A percentile compares a stretch with the other conserved stretches of the same genome.
Conservation (phyloP, 2,797 vertebrate species). For the Graptemys geographica region DNA sequence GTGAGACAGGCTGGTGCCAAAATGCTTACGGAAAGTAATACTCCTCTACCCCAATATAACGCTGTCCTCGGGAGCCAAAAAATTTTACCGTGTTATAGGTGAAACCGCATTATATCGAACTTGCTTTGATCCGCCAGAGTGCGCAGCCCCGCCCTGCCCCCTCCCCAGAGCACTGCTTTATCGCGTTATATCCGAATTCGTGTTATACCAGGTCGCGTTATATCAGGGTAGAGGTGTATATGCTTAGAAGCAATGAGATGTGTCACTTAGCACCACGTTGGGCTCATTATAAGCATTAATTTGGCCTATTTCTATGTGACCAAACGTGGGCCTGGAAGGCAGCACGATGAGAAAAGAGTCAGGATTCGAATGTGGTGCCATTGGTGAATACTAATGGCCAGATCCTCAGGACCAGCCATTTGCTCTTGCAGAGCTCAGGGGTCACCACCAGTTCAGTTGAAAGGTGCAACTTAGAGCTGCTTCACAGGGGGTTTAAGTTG, state of each 20-base stretch:
- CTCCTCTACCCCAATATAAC: no score
- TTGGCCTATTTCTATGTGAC: not conserved
- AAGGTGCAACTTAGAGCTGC: not conserved
- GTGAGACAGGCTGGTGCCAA: not conserved
- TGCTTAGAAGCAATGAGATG: not conserved
- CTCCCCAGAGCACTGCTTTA: no score
- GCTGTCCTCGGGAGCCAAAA: no score
- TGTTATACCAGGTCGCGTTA: no score
- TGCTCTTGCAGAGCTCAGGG: not conserved
- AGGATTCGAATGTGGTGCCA: not conserved
- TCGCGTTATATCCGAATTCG: no score
- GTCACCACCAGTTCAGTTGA: not conserved
- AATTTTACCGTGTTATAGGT: no score
- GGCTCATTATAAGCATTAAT: not conserved
- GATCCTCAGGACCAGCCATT: not conserved
- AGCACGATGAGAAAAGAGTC: not conserved
- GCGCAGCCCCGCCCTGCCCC: no score
- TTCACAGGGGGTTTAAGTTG: not conserved
- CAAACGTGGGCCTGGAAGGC: not conserved
- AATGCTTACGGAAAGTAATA: slow-evolving; percentile 11
- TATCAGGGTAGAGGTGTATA: not conserved
- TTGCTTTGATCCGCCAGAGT: no score
- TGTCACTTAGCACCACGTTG: slow-evolving; percentile 11
- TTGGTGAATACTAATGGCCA: not conserved
- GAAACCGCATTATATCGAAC: no score